These are phyloP conservation scores for Jacana jacana DNA, from an alignment of 2,113 vertebrate species.

Conservation along the genomic window DNA sequence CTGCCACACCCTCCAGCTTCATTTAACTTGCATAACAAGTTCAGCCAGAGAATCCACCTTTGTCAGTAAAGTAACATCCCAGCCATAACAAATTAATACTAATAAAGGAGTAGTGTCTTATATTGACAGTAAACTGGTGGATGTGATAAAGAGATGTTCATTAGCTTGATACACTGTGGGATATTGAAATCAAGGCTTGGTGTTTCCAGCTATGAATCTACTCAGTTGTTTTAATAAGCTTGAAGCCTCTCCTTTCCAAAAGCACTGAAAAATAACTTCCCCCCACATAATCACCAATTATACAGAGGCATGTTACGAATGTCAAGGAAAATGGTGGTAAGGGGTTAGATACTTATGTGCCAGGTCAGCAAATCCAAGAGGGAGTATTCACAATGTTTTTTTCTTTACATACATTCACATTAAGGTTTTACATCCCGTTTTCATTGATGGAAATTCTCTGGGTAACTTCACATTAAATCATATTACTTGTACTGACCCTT, in stretches of 20 bases:
- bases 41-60: constrained; percentile 19
- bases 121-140: constrained; percentile 11
- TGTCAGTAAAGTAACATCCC: background rate
- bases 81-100: constrained; percentile 1
- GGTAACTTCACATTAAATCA: background rate
- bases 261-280: background rate
- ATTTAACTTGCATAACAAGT: background rate
- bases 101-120: constrained; percentile 19
- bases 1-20: background rate
- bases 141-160: background rate
- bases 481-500: background rate
- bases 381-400: background rate
- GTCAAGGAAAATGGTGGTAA: background rate
- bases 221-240: background rate
- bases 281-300: background rate
- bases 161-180: background rate
- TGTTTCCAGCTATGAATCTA: background rate
- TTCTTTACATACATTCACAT: background rate
- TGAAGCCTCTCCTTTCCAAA: background rate
- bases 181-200: background rate
- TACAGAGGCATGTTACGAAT: background rate
- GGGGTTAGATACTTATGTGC: background rate
- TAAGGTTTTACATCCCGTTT: background rate
- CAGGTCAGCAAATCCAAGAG: background rate
- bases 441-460: background rate